These are phyloP conservation scores for Sebastes itinus DNA, from an alignment of 2,797 vertebrate species.

Conservation along the genomic window DNA sequence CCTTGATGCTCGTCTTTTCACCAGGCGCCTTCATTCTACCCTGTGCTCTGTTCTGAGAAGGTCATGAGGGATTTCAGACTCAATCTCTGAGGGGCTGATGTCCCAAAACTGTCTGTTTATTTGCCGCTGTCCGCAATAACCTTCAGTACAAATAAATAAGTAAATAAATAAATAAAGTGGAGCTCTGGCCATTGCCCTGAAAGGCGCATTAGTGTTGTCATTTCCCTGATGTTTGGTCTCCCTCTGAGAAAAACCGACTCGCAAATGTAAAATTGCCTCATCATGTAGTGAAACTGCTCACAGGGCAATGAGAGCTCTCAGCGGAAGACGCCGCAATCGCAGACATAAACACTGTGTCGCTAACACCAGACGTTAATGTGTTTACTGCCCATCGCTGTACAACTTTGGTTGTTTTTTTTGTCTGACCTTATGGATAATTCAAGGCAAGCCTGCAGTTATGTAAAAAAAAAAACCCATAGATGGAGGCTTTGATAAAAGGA, in stretches of 20 bases:
- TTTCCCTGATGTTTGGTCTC: constrained; percentile 36
- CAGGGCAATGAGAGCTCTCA: constrained; percentile 36
- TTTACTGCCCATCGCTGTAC: constrained; percentile 26
- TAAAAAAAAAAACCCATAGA: constrained; percentile 11
- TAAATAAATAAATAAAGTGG: constrained; percentile 36
- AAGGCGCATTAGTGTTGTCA: constrained; percentile 39
- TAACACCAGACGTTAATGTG: constrained; percentile 24
- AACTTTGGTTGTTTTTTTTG: constrained; percentile 6
- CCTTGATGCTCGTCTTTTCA: constrained; percentile 42
- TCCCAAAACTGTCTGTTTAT: constrained; percentile 44
- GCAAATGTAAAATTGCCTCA: constrained; percentile 42
- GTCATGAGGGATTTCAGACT: constrained; percentile 60
- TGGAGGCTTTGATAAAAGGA: constrained; percentile 53
- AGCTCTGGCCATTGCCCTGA: constrained; percentile 19
- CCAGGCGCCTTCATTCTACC: constrained; percentile 18
- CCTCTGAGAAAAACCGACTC: constrained; percentile 18
- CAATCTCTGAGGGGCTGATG: constrained; percentile 32
- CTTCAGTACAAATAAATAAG: constrained; percentile 36
- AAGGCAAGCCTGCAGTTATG: constrained; percentile 7
- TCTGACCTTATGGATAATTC: constrained; percentile 42
- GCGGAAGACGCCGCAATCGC: constrained; percentile 8
- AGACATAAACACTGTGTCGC: constrained; percentile 9
- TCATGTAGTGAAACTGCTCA: constrained; percentile 31
- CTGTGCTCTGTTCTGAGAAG: constrained; percentile 41
- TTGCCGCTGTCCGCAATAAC: constrained; percentile 45